These are phyloP conservation scores for Sternotherus odoratus DNA, from an alignment of 2,797 vertebrate genomes.

Conservation along the genomic window DNA sequence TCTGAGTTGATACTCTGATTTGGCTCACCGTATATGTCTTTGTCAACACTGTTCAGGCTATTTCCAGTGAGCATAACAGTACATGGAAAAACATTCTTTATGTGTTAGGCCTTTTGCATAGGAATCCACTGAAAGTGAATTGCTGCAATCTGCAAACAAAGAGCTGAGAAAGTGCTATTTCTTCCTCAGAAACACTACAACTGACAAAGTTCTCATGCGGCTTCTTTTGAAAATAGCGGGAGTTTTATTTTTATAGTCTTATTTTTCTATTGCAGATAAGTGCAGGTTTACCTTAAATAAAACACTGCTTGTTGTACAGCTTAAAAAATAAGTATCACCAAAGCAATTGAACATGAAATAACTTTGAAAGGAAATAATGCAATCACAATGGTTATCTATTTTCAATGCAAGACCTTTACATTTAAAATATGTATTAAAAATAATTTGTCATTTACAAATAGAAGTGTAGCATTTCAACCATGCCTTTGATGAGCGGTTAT, in stretches of 20 bases:
- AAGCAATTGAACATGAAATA: neutral
- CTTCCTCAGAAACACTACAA: constrained; percentile 31
- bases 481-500: neutral
- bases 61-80: neutral
- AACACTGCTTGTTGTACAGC: neutral
- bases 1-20: neutral
- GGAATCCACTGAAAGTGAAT: constrained; percentile 17
- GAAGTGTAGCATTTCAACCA: neutral
- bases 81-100: neutral
- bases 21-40: neutral
- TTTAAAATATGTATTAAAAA: neutral
- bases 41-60: neutral
- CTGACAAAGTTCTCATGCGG: neutral
- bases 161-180: constrained; percentile 31
- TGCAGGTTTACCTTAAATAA: neutral
- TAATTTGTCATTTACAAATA: neutral
- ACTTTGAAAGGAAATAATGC: neutral
- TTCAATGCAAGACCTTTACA: neutral
- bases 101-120: neutral
- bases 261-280: neutral
- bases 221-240: constrained; percentile 6
- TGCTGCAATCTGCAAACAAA: neutral
- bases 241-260: constrained; percentile 22
- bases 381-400: neutral
- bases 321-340: neutral